phyloP scores from a whole-genome alignment of 2,888 invertebrate species.

The Platycheirus rosarum region DNA sequence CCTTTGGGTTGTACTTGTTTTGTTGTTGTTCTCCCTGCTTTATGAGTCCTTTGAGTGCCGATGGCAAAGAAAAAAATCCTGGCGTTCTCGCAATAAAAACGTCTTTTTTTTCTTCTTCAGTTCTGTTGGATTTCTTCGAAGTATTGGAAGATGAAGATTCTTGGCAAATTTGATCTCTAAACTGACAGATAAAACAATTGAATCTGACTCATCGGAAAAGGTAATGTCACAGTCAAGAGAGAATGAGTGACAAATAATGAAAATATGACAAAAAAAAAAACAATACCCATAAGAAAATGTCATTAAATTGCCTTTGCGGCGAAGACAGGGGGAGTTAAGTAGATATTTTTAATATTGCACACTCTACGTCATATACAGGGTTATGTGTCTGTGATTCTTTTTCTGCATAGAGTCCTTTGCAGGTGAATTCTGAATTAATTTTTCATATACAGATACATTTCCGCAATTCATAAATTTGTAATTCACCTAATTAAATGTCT shows the following conservation, averaged over 20 bases:
- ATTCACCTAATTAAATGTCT: conserved; percentile 65
- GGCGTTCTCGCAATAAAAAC: conserved; percentile 56
- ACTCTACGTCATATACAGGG: conserved; percentile 22
- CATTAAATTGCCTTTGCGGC: conserved; percentile 44
- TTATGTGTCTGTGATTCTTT: background rate
- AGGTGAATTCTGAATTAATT: conserved; percentile 46
- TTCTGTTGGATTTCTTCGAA: background rate
- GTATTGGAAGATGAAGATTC: background rate
- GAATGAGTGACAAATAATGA: conserved; percentile 36
- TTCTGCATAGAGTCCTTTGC: conserved; percentile 48
- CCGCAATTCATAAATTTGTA: conserved; percentile 64
- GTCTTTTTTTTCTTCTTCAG: background rate
- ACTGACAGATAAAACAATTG: conserved; percentile 63
- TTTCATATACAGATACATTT: conserved; percentile 22
- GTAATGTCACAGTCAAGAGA: conserved; percentile 56
- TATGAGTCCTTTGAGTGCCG: conserved; percentile 43
- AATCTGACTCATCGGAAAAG: conserved; percentile 62
- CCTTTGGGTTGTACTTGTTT: conserved; percentile 21
- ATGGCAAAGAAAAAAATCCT: conserved; percentile 14
- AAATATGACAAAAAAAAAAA: background rate
- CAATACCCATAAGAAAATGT: background rate
- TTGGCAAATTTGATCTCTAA: conserved; percentile 54
- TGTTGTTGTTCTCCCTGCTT: conserved; percentile 29
- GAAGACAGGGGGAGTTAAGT: background rate
- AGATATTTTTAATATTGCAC: conserved; percentile 30